These are phyloP conservation scores for Gobio gobio DNA, from an alignment of 2,113 vertebrate genomes.

Conservation along the genomic window DNA sequence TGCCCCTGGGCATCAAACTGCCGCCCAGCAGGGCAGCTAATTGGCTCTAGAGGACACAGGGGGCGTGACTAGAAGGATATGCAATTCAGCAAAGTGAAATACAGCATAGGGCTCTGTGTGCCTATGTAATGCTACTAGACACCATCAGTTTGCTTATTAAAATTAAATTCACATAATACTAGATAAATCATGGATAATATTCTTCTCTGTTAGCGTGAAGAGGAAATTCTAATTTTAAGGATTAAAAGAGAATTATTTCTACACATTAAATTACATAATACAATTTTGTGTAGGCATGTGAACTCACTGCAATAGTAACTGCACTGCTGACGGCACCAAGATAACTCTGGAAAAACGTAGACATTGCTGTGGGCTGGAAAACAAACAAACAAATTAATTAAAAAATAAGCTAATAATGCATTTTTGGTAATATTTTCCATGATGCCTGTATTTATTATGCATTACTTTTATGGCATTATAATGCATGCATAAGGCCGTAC, in stretches of 20 bases:
- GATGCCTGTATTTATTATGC: background rate
- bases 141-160: slow-evolving; percentile 5
- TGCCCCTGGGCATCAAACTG: slow-evolving; percentile 83
- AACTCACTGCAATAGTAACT: slow-evolving; percentile 93
- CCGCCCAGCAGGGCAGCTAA: slow-evolving; percentile 84
- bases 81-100: slow-evolving; percentile 45
- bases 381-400: background rate
- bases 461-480: background rate
- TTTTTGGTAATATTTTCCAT: background rate
- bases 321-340: slow-evolving; percentile 91
- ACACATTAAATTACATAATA: background rate
- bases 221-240: background rate
- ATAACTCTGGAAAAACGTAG: slow-evolving; percentile 91
- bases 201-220: background rate
- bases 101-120: slow-evolving; percentile 28
- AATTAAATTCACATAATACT: slow-evolving; percentile 3
- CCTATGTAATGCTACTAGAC: background rate
- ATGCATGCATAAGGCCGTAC: background rate
- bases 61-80: slow-evolving; percentile 45
- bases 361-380: slow-evolving; percentile 82
- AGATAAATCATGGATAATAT: background rate
- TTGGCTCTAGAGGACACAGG: slow-evolving; percentile 71
- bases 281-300: slow-evolving; percentile 43
- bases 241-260: background rate
- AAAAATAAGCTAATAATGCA: background rate